Conservation (phyloP, 2,888 invertebrate genomes). For the Melanostoma mellinum region DNA sequence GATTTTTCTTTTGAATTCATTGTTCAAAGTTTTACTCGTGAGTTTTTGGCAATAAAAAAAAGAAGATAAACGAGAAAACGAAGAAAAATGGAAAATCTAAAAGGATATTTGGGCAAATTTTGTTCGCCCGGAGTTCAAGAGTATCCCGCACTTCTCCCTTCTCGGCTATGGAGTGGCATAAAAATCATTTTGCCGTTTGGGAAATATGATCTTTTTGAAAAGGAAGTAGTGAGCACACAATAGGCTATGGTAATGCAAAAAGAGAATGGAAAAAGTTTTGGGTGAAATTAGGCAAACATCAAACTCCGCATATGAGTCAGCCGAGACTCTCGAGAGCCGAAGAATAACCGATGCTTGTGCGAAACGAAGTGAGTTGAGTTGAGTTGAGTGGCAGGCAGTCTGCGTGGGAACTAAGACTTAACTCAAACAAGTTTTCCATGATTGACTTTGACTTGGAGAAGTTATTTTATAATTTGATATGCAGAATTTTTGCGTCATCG, state of each 20-base stretch:
- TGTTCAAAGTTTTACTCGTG: slow-evolving; percentile 58
- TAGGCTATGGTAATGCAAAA: background rate
- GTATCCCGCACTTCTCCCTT: background rate
- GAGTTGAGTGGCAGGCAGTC: slow-evolving; percentile 15
- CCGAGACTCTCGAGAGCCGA: background rate
- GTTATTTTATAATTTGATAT: slow-evolving; percentile 2
- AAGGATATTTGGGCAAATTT: slow-evolving; percentile 48
- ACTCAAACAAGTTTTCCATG: background rate
- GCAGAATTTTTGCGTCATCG: background rate
- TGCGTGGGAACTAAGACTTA: slow-evolving; percentile 6
- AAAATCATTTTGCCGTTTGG: slow-evolving; percentile 25
- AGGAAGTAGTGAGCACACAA: background rate
- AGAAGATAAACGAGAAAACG: slow-evolving; percentile 12
- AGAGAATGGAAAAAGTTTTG: slow-evolving; percentile 14
- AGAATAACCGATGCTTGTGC: slow-evolving; percentile 6
- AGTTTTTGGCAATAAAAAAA: slow-evolving; percentile 63
- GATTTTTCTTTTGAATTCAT: slow-evolving; percentile 64
- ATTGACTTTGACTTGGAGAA: slow-evolving; percentile 3
- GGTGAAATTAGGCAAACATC: slow-evolving; percentile 43
- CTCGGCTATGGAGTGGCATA: slow-evolving; percentile 26
- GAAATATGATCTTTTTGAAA: slow-evolving; percentile 42
- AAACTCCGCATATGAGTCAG: slow-evolving; percentile 14
- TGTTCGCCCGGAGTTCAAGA: slow-evolving; percentile 41
- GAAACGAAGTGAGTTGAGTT: slow-evolving; percentile 21
- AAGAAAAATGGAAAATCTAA: slow-evolving; percentile 45